Base-by-base conservation (phyloP, 1,140 invertebrate genomes). In the Pseudomyrmex pallidus region DNA sequence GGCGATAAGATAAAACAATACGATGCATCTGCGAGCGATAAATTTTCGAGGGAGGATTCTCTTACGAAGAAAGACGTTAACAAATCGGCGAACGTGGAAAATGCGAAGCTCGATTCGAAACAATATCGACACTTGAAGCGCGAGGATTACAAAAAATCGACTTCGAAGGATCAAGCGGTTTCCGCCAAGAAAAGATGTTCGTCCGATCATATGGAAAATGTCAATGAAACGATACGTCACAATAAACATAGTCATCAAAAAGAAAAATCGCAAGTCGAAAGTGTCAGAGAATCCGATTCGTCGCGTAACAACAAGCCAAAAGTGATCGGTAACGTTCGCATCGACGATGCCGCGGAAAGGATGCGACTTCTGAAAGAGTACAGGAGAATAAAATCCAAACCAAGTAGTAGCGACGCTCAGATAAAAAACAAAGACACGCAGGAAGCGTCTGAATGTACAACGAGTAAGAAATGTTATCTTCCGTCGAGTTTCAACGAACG, bases 301-400 rank as follows among this genome's bases (percentile, higher is more conserved):
- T 8, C 50, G 13, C 67, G 56, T 2, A 84, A 87, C 15, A 77
- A 87, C 12, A 77, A 87, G 70, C 67, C 83, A 13, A 86, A 64
- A 46, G 48, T 59, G 1, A 59, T 86, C 0, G 85, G 87, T 1
- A 84, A 86, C 13, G 8, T 77, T 8, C 74, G 17, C 10, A 25
- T 78, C 44, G 56, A 20, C 8, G 74, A 83, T 2, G 72, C 54
- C 0, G 46, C 46, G 0, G 85, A 86, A 12, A 86, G 74, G 2
- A 59, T 86, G 63, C 78, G 78, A 17, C 20, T 77, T 35, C 25
- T 87, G 4, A 87, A 87, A n/a, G 52, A 87, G 13, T 87, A 84
- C 1, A 87, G 82, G 15, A 68, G 35, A 12, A 84, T 62, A 5
- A 84, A 87, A 7, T 52, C 84, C 2, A 87, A 61, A 20, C 54